Base-by-base conservation (phyloP, 2,888 invertebrate genomes). In the Chirona hameri region DNA sequence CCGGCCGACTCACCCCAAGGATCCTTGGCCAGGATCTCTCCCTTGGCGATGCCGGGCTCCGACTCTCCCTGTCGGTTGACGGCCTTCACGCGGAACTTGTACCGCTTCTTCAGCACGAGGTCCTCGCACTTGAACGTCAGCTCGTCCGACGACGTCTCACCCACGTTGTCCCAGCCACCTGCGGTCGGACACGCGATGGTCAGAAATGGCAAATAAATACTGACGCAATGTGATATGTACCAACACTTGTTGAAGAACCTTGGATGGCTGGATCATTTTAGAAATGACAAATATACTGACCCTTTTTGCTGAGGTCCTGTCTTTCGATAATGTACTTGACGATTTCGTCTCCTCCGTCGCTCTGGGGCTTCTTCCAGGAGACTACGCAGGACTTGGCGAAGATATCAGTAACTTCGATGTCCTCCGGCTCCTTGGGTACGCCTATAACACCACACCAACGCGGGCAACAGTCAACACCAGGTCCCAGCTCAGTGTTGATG, bases 11-110 rank as follows among this genome's bases (percentile, higher is more conserved):
- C 89, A 94, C 94, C 96, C 96, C 97, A 98, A 85, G 98, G 98
- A 91, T 98, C 97, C 89, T 98, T 98, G 81, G 98, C 98, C 84
- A 97, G 90, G 81, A 98, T 93, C 21, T 94, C 92, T 88, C 95
- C 96, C 86, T 91, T 93, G 86, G 96, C 95, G 83, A 93, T 89
- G 79, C 95, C 94, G 81, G 97, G 97, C 88, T 98, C 97, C 87
- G 97, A 97, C 82, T 95, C 91, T 82, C 98, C 98, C 84, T 98
- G 91, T 88, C 96, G 95, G 89, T 98, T 98, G 52, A 97, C 93
- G 84, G 98, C 98, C 86, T 95, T 93, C 79, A 90, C 89, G 48
- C 98, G 92, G 90, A 98, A 97, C 90, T 96, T 96, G 90, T 98
- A 98, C 87, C 96, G 95, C 87, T 96, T 97, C 89, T 96, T 97